phyloP scores from a whole-genome alignment of 2,888 invertebrate species.

The Drosophila ezoana region DNA sequence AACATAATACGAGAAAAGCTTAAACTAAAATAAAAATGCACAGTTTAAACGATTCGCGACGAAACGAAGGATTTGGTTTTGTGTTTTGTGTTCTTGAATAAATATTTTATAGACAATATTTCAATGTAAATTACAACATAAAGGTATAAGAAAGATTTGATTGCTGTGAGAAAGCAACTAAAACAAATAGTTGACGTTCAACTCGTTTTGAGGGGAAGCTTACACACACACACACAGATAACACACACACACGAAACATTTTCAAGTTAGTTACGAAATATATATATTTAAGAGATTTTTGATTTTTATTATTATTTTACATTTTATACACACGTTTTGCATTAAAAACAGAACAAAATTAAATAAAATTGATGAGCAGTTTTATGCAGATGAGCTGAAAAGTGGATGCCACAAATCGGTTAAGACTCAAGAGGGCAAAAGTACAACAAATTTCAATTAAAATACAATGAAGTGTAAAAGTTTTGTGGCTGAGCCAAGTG shows the following conservation, averaged over 20 bases:
- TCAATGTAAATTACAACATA: conserved; percentile 72
- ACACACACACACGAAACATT: conserved; percentile 23
- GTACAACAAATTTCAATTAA: conserved; percentile 67
- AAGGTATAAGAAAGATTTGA: conserved; percentile 47
- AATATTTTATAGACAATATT: conserved; percentile 72
- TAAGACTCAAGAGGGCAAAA: conserved; percentile 44
- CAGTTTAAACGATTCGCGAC: conserved; percentile 55
- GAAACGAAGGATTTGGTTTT: conserved; percentile 54
- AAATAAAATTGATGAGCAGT: conserved; percentile 16
- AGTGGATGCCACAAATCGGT: conserved; percentile 58
- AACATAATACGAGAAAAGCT: conserved; percentile 2
- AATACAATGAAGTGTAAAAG: conserved; percentile 72
- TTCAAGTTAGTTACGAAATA: conserved; percentile 29
- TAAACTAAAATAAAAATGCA: conserved; percentile 76
- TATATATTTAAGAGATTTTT: conserved; percentile 25
- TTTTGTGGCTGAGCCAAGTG: conserved; percentile 62
- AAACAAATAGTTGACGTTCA: conserved; percentile 53
- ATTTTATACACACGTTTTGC: conserved; percentile 36
- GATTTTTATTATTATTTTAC: conserved; percentile 32
- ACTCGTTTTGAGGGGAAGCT: conserved; percentile 34
- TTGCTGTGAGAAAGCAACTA: conserved; percentile 34
- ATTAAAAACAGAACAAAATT: conserved; percentile 6
- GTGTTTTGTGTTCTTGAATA: conserved; percentile 63
- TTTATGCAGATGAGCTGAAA: conserved; percentile 51
- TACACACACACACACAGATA: conserved; percentile 13